Evolutionary conservation across 2,888 invertebrate genomes (phyloP).

Genomic region (Lapara coniferarum): DNA sequence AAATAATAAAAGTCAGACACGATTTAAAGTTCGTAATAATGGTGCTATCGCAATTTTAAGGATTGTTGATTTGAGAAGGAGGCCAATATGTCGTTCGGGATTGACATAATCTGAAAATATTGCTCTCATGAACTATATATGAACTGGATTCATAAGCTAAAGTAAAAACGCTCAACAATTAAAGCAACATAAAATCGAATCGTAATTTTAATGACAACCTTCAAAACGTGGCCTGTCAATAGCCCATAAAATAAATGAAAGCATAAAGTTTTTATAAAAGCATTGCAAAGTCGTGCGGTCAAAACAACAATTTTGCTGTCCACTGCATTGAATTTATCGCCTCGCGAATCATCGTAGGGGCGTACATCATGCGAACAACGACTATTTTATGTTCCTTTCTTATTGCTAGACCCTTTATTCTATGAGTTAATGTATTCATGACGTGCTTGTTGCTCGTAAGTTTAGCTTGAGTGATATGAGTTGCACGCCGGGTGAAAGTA

Average conservation of each 20-base stretch:
- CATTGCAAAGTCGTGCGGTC: slow-evolving; percentile 68
- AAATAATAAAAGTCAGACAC: background rate
- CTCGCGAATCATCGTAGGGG: slow-evolving; percentile 77
- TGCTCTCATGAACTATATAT: slow-evolving; percentile 13
- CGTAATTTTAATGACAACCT: slow-evolving; percentile 53
- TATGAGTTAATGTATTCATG: slow-evolving; percentile 50
- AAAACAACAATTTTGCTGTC: slow-evolving; percentile 82
- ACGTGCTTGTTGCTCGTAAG: background rate
- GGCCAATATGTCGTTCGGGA: slow-evolving; percentile 6
- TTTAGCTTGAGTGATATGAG: background rate
- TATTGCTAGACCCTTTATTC: slow-evolving; percentile 57
- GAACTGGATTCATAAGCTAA: slow-evolving; percentile 1
- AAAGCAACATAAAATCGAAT: slow-evolving; percentile 43
- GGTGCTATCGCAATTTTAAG: background rate
- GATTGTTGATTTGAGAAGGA: background rate
- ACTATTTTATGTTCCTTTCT: slow-evolving; percentile 76
- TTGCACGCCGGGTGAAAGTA: background rate
- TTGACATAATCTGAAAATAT: slow-evolving; percentile 1
- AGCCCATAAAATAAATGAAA: slow-evolving; percentile 62
- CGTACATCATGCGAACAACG: slow-evolving; percentile 76
- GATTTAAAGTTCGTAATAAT: background rate
- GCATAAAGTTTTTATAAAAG: slow-evolving; percentile 56
- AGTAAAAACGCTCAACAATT: slow-evolving; percentile 43
- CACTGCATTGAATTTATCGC: slow-evolving; percentile 78
- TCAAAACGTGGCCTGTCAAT: slow-evolving; percentile 60